These are phyloP conservation scores for Pardalotus punctatus DNA, from an alignment of 2,113 vertebrate genomes.

Conservation along the genomic window DNA sequence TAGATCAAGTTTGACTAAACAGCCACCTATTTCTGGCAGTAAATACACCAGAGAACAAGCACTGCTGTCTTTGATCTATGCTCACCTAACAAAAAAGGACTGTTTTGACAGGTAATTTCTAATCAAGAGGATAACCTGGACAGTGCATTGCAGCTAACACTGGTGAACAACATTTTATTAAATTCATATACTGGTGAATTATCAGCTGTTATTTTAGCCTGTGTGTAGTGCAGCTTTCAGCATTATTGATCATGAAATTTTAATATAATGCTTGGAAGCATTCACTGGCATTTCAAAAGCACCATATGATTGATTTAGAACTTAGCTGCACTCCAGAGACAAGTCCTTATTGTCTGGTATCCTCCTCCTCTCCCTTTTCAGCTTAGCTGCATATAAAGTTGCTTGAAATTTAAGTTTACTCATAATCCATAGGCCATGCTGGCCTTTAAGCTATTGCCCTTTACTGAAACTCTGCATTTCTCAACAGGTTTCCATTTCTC, in stretches of 20 bases:
- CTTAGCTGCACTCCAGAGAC: background rate
- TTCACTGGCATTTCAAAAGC: slow-evolving; percentile 69
- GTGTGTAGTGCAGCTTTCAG: slow-evolving; percentile 58
- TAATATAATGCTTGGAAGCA: slow-evolving; percentile 75
- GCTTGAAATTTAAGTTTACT: background rate
- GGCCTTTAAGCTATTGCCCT: background rate
- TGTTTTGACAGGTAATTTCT: slow-evolving; percentile 55
- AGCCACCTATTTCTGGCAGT: slow-evolving; percentile 16
- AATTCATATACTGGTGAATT: slow-evolving; percentile 66
- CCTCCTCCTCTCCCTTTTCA: background rate
- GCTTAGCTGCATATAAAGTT: background rate
- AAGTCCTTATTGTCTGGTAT: background rate
- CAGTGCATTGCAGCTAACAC: slow-evolving; percentile 1
- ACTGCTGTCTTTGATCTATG: slow-evolving; percentile 3
- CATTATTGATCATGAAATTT: slow-evolving; percentile 77
- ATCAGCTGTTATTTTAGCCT: slow-evolving; percentile 69
- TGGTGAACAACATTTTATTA: slow-evolving; percentile 66
- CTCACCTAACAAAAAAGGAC: slow-evolving; percentile 29
- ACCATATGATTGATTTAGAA: slow-evolving; percentile 57
- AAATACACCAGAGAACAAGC: slow-evolving; percentile 27
- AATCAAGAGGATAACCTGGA: slow-evolving; percentile 56
- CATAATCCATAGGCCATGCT: background rate
- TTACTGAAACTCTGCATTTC: background rate
- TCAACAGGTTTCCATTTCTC: background rate
- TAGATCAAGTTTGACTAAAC: slow-evolving; percentile 18